A percentile compares a stretch with the other conserved stretches of the same genome.
Conservation (phyloP, 2,888 invertebrate genomes). For the Ariolimax columbianus region DNA sequence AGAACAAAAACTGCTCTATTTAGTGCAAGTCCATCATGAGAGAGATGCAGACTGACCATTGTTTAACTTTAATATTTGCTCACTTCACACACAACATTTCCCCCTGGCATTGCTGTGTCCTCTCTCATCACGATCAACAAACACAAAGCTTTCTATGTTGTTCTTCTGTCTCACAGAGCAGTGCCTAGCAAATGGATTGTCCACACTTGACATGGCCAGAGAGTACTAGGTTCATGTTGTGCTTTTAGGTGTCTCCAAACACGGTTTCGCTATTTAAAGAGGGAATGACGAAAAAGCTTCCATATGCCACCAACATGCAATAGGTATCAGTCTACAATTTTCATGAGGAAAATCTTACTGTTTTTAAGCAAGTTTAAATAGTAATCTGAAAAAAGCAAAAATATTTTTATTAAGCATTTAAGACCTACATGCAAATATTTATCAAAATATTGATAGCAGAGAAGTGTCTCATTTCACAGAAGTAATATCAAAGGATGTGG, state of each 20-base stretch:
- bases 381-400: not conserved
- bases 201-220: constrained; percentile 13
- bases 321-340: not conserved
- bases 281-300: not conserved
- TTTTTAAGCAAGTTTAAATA: not conserved
- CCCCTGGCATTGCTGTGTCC: not conserved
- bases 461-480: not conserved
- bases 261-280: constrained; percentile 21
- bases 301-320: not conserved
- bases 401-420: not conserved
- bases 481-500: constrained; percentile 19
- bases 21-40: not conserved
- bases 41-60: constrained; percentile 7
- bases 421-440: not conserved
- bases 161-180: not conserved
- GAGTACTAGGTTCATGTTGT: not conserved
- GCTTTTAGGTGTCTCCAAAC: constrained; percentile 16
- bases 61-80: constrained; percentile 13
- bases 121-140: constrained; percentile 28
- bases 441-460: not conserved
- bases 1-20: not conserved
- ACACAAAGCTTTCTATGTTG: constrained; percentile 5
- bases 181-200: not conserved
- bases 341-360: not conserved
- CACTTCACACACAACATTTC: not conserved